phyloP scores from a whole-genome alignment of 1,140 invertebrate genomes.

The Meteorus sp. region DNA sequence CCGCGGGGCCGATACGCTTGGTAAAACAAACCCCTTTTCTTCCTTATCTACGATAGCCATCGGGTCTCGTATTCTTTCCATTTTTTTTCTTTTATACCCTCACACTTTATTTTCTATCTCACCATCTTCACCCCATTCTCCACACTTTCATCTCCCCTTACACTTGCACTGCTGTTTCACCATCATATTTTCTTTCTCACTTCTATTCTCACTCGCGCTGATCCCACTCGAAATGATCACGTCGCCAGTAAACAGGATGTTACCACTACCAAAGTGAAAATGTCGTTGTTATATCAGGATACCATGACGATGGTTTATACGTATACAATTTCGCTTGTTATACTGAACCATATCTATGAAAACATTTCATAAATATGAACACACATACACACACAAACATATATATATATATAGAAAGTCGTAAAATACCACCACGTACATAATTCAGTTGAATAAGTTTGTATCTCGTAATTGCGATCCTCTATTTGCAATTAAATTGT shows the following conservation, averaged over 20 bases:
- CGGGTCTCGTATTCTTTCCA: background rate
- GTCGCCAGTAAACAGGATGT: conserved; percentile 2
- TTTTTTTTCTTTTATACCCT: background rate
- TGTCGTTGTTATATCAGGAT: background rate
- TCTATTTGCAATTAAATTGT: conserved; percentile 25
- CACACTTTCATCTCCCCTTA: background rate
- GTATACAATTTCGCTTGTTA: background rate
- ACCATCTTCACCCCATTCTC: no score
- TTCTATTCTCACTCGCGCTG: background rate
- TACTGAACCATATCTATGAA: background rate
- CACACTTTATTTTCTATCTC: background rate
- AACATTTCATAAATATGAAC: background rate
- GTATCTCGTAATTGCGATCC: conserved; percentile 21
- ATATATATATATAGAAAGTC: background rate
- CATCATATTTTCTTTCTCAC: background rate
- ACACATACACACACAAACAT: background rate
- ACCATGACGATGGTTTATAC: background rate
- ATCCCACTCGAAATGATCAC: background rate
- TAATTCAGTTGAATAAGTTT: conserved; percentile 23
- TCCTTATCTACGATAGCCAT: conserved; percentile 13
- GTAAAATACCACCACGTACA: background rate
- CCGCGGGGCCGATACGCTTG: conserved; percentile 10
- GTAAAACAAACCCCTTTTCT: conserved; percentile 17
- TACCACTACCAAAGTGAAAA: conserved; percentile 7
- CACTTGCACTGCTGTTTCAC: background rate